These are phyloP conservation scores for Conchocele bisecta DNA, from an alignment of 2,888 invertebrate species.

Conservation along the genomic window DNA sequence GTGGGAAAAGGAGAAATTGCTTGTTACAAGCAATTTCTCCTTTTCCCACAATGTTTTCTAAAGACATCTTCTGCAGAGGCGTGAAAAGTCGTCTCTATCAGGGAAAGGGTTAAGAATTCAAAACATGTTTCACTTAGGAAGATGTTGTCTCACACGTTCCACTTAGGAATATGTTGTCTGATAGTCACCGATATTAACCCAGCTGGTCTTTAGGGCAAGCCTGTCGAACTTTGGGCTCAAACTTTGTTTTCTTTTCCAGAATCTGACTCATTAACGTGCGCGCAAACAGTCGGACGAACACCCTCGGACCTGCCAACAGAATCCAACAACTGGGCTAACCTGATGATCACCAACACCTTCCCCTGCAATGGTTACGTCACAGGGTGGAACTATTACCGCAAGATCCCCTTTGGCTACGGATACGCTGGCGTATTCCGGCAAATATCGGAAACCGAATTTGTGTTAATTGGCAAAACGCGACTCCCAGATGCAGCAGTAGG, in stretches of 20 bases:
- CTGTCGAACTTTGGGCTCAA: too few relatives aligned
- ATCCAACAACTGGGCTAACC: slow-evolving; percentile 74
- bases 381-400: slow-evolving; percentile 76
- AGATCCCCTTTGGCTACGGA: slow-evolving; percentile 65
- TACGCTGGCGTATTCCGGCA: slow-evolving; percentile 78
- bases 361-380: slow-evolving; percentile 75
- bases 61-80: too few relatives aligned
- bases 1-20: too few relatives aligned
- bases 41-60: too few relatives aligned
- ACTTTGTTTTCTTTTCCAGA: slow-evolving; percentile 44
- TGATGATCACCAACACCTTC: slow-evolving; percentile 79
- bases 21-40: too few relatives aligned
- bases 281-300: slow-evolving; percentile 71
- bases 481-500: slow-evolving; percentile 70
- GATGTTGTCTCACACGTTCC: too few relatives aligned
- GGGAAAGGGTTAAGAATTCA: too few relatives aligned
- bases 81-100: too few relatives aligned
- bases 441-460: slow-evolving; percentile 65
- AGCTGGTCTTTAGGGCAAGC: too few relatives aligned
- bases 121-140: too few relatives aligned
- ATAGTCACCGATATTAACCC: too few relatives aligned
- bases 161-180: too few relatives aligned
- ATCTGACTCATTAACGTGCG: slow-evolving; percentile 60
- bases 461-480: slow-evolving; percentile 68
- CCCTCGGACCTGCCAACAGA: slow-evolving; percentile 67